Evolutionary conservation across 2,113 vertebrate genomes (phyloP).

Genomic region (Petrocephalus zakoni): DNA sequence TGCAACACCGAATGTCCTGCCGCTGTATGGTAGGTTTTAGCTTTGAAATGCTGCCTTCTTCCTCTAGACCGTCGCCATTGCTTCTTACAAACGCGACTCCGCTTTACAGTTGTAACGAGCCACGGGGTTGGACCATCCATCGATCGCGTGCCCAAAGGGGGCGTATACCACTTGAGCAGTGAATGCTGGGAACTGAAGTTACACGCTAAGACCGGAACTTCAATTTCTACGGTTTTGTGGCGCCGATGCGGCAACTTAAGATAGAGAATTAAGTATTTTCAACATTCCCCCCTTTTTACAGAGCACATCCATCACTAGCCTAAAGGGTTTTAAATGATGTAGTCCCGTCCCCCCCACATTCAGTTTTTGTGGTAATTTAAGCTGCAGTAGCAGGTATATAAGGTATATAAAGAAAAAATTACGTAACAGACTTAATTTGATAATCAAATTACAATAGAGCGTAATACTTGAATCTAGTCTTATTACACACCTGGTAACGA

Average conservation of each 20-base stretch:
- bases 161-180: background rate
- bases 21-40: slow-evolving; percentile 43
- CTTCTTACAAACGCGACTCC: slow-evolving; percentile 59
- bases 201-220: background rate
- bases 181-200: slow-evolving; percentile 46
- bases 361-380: too few species aligned
- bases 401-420: background rate
- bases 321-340: too few species aligned
- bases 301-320: background rate
- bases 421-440: too few species aligned
- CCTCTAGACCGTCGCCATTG: slow-evolving; percentile 63
- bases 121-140: slow-evolving; percentile 43
- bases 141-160: slow-evolving; percentile 35
- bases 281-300: background rate
- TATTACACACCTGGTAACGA: background rate
- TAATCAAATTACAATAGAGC: background rate
- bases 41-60: slow-evolving; percentile 34
- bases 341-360: too few species aligned
- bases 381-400: background rate
- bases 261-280: background rate
- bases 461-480: background rate
- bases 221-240: background rate
- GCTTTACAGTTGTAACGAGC: slow-evolving; percentile 62
- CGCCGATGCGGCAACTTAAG: background rate
- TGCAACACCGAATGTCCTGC: slow-evolving; percentile 37